These are phyloP conservation scores for Ectropis grisescens DNA, from an alignment of 1,140 invertebrate genomes.

Conservation along the genomic window DNA sequence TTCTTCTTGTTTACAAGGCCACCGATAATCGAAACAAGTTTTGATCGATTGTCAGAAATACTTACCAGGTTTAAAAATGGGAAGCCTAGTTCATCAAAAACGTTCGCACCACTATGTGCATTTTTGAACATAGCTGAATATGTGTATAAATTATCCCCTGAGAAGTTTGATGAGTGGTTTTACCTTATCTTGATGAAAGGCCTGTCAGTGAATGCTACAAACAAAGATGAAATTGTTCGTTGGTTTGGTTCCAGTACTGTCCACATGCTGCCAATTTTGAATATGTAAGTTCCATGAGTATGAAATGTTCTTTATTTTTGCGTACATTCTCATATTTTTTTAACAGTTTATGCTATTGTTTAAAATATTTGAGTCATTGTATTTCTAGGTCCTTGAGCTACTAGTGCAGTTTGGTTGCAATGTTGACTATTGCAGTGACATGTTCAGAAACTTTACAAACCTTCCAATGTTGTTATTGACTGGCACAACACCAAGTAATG, in stretches of 20 bases:
- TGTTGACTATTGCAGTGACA: slow-evolving; percentile 52
- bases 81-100: no score
- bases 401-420: slow-evolving; percentile 50
- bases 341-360: no score
- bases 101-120: slow-evolving; percentile 51
- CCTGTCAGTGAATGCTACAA: slow-evolving; percentile 40
- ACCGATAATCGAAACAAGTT: no score
- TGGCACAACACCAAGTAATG: no score
- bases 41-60: no score
- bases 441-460: no score
- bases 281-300: slow-evolving; percentile 52
- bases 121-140: slow-evolving; percentile 61
- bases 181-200: slow-evolving; percentile 55
- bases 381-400: slow-evolving; percentile 58
- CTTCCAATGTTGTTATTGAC: no score
- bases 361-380: no score
- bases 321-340: no score
- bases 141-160: slow-evolving; percentile 44
- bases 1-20: slow-evolving; percentile 49
- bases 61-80: no score
- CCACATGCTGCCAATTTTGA: slow-evolving; percentile 39
- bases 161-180: slow-evolving; percentile 50
- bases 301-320: slow-evolving; percentile 4
- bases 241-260: slow-evolving; percentile 59
- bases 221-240: slow-evolving; percentile 52